Percentiles rank a stretch among this genome's conserved stretches.
These are phyloP conservation scores for Parapsyche elsis DNA, from an alignment of 1,140 invertebrate species.

Conservation along the genomic window DNA sequence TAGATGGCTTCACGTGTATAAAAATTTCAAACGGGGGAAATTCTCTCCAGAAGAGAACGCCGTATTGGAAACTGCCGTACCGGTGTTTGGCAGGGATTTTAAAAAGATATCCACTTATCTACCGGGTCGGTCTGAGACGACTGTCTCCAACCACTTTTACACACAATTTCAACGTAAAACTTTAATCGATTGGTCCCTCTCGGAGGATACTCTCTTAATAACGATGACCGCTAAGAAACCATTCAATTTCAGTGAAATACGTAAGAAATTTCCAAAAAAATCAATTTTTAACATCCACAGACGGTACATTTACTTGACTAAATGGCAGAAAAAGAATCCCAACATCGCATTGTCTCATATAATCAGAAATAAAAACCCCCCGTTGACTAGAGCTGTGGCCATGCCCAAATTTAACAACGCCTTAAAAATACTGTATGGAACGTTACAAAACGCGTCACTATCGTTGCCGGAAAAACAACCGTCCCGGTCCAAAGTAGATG, in stretches of 20 bases:
- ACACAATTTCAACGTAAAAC: neutral
- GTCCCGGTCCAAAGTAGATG: neutral
- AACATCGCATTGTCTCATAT: neutral
- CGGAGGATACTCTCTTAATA: neutral
- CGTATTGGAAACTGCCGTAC: constrained; percentile 41
- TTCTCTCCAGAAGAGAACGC: constrained; percentile 44
- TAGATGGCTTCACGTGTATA: constrained; percentile 14
- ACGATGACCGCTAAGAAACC: neutral
- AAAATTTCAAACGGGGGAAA: constrained; percentile 12
- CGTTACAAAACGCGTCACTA: neutral
- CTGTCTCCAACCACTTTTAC: neutral
- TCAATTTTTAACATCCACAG: neutral
- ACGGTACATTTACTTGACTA: neutral
- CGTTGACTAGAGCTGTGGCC: neutral
- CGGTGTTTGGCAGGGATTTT: constrained; percentile 32
- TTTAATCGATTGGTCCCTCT: neutral
- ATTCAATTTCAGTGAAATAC: neutral
- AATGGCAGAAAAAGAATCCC: neutral
- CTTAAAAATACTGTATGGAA: neutral
- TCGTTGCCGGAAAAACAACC: neutral
- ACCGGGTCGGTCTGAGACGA: neutral
- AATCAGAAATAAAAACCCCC: neutral
- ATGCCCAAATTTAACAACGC: neutral
- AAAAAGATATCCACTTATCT: neutral
- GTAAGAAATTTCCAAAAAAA: neutral